Evolutionary conservation across 53 echinoderm and acorn worm species (phyloP), one percentile per base, ranked within the genome.

Genomic region (Holothuria scabra): DNA sequence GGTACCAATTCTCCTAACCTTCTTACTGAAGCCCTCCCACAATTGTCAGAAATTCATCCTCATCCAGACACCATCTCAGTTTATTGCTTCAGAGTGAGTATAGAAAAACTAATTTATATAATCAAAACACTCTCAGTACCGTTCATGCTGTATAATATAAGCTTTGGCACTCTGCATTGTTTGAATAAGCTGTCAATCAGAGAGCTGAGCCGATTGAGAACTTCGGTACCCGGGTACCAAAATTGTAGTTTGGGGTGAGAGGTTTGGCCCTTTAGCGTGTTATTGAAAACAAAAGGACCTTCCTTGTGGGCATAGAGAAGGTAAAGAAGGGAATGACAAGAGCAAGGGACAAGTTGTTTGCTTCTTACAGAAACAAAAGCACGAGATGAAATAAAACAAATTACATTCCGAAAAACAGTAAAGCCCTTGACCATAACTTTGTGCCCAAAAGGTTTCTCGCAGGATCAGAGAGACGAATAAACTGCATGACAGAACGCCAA

Each of bases 391-490:
- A 5, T 6, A 28, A 28, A 5, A 26, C 16, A 20, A 35, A 30
- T 3, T 1, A 4, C 33, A 19, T 33, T 5, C 6, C 2, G 4
- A 5, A 25, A 30, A 12, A 19, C 2, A 9, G 19, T 66, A 6
- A 66, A 66, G 11, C 67, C 67, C 3, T 28, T 66, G 7, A 66
- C 67, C 7, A 29, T 66, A 66, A 66, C 67, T 33, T 33, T 29
- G 33, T 66, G 67, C 67, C 67, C 0, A 13, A 25, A 10, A 13
- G 26, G 14, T 66, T 32, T 66, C 14, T 66, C 6, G 67, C 67
- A 7, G 31, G 31, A 4, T 5, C 28, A 31, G 19, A 26, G 5
- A 66, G 67, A 13, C 2, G 67, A 18, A 28, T 1, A 1, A 20
- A 35, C 0, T 5, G n/a, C n/a, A n/a, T 28, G 5, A 30, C 19